Evolutionary conservation across 2,888 invertebrate species (phyloP).

Genomic region (Agonopterix arenella): DNA sequence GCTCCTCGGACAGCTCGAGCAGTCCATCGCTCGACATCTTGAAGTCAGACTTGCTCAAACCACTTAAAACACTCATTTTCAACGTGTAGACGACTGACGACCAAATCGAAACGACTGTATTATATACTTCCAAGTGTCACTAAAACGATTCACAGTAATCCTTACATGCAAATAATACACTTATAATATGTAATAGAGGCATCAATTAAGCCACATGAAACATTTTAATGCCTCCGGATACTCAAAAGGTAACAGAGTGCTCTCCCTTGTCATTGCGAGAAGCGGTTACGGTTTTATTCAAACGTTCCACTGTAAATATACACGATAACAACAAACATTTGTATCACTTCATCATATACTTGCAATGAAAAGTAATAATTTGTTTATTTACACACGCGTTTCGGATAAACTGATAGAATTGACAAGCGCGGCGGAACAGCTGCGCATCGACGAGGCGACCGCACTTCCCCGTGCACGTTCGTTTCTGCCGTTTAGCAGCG

Average conservation of each 20-base stretch:
- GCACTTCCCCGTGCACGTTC: conserved; percentile 77
- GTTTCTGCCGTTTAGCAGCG: conserved; percentile 59
- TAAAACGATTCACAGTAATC: conserved; percentile 66
- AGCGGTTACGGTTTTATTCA: conserved; percentile 67
- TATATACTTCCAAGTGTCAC: conserved; percentile 57
- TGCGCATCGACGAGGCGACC: conserved; percentile 75
- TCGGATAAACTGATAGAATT: conserved; percentile 61
- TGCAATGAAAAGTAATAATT: conserved; percentile 63
- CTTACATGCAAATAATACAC: conserved; percentile 70
- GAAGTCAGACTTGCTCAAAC: conserved; percentile 74
- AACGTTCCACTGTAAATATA: conserved; percentile 57
- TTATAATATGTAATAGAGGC: conserved; percentile 61
- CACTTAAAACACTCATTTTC: conserved; percentile 74
- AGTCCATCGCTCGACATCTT: conserved; percentile 82
- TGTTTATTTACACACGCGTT: conserved; percentile 75
- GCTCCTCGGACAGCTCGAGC: conserved; percentile 82
- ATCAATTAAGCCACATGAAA: conserved; percentile 71
- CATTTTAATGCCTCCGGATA: conserved; percentile 74
- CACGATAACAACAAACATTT: conserved; percentile 67
- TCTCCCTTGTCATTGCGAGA: conserved; percentile 76
- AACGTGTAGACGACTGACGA: conserved; percentile 68
- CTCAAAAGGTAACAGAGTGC: conserved; percentile 72
- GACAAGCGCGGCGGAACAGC: conserved; percentile 68
- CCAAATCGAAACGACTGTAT: conserved; percentile 50
- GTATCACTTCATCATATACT: conserved; percentile 64